phyloP scores from a whole-genome alignment of 2,888 invertebrate genomes.

The Acronicta alni region DNA sequence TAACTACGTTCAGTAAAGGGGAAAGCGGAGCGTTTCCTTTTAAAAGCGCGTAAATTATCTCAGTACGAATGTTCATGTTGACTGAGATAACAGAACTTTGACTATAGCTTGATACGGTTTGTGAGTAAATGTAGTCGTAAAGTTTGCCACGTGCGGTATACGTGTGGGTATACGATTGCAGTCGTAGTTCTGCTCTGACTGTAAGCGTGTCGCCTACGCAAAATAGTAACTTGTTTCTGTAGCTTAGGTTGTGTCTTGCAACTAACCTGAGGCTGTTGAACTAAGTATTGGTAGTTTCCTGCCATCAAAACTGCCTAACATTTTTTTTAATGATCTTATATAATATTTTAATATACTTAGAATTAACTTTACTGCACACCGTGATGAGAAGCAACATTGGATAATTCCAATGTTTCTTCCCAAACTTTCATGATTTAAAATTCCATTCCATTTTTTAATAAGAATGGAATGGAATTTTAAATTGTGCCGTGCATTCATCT shows the following conservation, averaged over 20 bases:
- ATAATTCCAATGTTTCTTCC: too few relatives aligned
- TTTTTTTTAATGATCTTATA: too few relatives aligned
- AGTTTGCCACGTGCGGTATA: conserved; percentile 18
- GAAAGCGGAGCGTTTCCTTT: conserved; percentile 33
- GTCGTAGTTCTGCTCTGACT: conserved; percentile 29
- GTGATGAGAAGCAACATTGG: too few relatives aligned
- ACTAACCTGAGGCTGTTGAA: neutral
- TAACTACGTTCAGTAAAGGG: conserved; percentile 12
- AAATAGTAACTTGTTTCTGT: conserved; percentile 31
- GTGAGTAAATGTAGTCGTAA: conserved; percentile 29
- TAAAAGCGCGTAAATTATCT: conserved; percentile 36
- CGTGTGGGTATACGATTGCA: conserved; percentile 46
- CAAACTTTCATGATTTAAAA: too few relatives aligned
- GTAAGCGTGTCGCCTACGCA: conserved; percentile 39
- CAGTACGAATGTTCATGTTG: conserved; percentile 14
- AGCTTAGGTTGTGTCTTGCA: neutral
- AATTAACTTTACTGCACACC: too few relatives aligned
- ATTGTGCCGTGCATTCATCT: too few relatives aligned
- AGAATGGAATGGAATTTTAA: too few relatives aligned
- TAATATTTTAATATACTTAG: too few relatives aligned
- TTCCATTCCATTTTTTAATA: too few relatives aligned
- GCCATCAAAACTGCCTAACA: too few relatives aligned
- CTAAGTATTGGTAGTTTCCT: neutral
- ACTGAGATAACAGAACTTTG: conserved; percentile 8
- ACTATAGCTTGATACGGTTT: conserved; percentile 22